A percentile compares a stretch with the other conserved stretches of the same genome.
Conservation (phyloP, 2,797 vertebrate genomes). For the Chiroxiphia lanceolata region DNA sequence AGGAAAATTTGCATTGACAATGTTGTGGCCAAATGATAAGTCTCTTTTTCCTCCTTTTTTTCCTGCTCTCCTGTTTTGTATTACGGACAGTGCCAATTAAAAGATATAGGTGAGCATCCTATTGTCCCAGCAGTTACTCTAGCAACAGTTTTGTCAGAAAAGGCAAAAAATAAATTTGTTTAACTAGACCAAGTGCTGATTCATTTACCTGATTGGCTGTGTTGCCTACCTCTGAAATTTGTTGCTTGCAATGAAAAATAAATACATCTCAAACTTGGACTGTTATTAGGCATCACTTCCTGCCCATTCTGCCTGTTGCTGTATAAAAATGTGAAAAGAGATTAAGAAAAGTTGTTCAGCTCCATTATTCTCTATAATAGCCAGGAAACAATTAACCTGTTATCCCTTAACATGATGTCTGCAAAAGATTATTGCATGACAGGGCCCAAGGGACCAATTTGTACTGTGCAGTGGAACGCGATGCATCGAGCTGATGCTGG, state of each 20-base stretch:
- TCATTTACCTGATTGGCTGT: neutral
- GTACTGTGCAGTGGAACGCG: neutral
- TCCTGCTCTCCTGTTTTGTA: neutral
- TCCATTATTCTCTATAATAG: neutral
- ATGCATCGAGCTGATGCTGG: neutral
- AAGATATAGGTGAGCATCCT: neutral
- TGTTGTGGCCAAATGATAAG: neutral
- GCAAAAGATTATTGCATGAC: neutral
- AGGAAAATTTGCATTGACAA: neutral
- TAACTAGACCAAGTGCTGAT: neutral
- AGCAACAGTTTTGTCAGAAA: neutral
- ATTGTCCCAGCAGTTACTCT: neutral
- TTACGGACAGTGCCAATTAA: neutral
- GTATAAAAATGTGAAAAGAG: neutral
- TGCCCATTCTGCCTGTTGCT: neutral
- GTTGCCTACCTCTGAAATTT: neutral
- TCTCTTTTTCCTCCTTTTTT: neutral
- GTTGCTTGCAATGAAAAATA: neutral
- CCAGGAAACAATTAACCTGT: constrained; percentile 15
- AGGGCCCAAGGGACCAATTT: neutral
- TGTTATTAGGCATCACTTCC: neutral
- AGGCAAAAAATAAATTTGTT: neutral
- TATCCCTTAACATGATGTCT: neutral
- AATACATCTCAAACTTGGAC: neutral
- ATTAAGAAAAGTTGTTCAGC: neutral